Evolutionary conservation across 2,113 vertebrate genomes (phyloP).

Genomic region (Phrynosoma platyrhinos): DNA sequence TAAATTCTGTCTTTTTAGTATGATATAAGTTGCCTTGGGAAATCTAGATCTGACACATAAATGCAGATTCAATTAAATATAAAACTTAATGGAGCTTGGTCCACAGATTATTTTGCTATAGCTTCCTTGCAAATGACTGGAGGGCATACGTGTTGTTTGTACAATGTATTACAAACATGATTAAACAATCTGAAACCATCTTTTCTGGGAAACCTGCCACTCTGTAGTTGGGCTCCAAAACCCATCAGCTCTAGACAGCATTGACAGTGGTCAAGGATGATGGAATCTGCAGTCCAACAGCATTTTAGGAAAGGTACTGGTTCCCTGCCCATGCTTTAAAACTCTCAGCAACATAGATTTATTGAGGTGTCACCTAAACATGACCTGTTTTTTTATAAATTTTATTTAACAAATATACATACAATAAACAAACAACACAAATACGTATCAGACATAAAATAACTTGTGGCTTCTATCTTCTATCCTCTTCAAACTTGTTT

Average conservation of each 20-base stretch:
- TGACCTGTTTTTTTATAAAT: background rate
- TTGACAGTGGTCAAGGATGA: background rate
- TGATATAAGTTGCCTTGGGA: background rate
- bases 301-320: background rate
- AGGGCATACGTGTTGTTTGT: no score
- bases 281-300: background rate
- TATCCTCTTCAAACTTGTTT: no score
- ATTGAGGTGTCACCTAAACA: background rate
- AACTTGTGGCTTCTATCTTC: no score
- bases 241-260: background rate
- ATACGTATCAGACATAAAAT: no score
- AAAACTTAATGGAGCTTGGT: background rate
- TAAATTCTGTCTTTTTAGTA: background rate
- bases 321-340: background rate
- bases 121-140: no score
- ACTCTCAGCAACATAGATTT: background rate
- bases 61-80: background rate
- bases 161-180: no score
- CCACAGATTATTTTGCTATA: background rate
- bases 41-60: background rate
- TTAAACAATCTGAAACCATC: background rate
- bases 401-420: no score
- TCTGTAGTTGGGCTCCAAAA: no score
- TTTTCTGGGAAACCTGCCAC: no score
- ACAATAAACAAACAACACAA: no score